phyloP scores from a whole-genome alignment of 2,888 invertebrate species.

The Capitulum mitella region DNA sequence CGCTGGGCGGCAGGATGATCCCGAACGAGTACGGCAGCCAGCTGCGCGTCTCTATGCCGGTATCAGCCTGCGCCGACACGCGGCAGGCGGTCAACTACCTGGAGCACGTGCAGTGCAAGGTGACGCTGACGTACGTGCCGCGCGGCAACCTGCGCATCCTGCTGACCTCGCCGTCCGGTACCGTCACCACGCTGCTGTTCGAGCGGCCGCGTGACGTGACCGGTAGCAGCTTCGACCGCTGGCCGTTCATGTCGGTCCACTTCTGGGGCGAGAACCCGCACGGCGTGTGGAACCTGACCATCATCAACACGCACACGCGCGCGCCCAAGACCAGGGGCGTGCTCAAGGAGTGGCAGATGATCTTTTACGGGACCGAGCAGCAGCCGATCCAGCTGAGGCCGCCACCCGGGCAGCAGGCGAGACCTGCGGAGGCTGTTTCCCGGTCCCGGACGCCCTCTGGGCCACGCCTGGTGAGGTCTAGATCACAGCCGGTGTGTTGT shows the following conservation, averaged over 20 bases:
- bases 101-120: constrained; percentile 96
- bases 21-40: constrained; percentile 48
- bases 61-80: constrained; percentile 69
- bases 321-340: constrained; percentile 50
- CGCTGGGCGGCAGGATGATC: constrained; percentile 39
- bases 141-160: constrained; percentile 84
- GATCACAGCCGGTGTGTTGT: too few relatives aligned
- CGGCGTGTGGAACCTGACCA: constrained; percentile 59
- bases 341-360: constrained; percentile 89
- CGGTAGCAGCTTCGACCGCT: constrained; percentile 91
- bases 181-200: constrained; percentile 83
- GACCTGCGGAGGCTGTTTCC: too few relatives aligned
- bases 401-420: not conserved
- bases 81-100: constrained; percentile 81
- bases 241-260: constrained; percentile 98
- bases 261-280: constrained; percentile 71
- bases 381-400: constrained; percentile 70
- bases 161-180: constrained; percentile 86
- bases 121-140: constrained; percentile 82
- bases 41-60: constrained; percentile 69
- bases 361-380: constrained; percentile 86
- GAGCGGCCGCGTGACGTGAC: constrained; percentile 87
- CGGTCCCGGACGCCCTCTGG: too few relatives aligned
- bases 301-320: constrained; percentile 51
- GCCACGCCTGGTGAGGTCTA: too few relatives aligned